Evolutionary conservation across 2,888 invertebrate species (phyloP).

Genomic region (Agrochola circellaris): DNA sequence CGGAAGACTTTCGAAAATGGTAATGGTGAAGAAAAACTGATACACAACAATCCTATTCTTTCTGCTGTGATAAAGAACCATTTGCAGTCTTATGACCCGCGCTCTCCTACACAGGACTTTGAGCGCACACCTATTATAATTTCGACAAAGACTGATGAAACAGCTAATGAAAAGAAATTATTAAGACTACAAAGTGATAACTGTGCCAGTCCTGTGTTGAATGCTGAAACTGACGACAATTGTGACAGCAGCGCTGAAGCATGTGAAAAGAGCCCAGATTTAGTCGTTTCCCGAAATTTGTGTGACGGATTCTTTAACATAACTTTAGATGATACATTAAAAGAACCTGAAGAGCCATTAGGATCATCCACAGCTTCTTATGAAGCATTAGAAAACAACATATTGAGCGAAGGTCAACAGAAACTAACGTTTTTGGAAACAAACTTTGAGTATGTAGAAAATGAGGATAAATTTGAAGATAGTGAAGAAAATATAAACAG

Average conservation of each 20-base stretch:
- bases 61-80: slow-evolving; percentile 88
- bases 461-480: slow-evolving; percentile 75
- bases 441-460: slow-evolving; percentile 91
- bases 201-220: slow-evolving; percentile 77
- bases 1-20: slow-evolving; percentile 86
- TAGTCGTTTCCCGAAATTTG: slow-evolving; percentile 84
- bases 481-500: slow-evolving; percentile 68
- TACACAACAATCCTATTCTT: slow-evolving; percentile 87
- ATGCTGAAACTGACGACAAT: slow-evolving; percentile 71
- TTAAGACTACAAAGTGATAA: slow-evolving; percentile 69
- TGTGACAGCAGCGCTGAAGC: slow-evolving; percentile 77
- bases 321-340: slow-evolving; percentile 81
- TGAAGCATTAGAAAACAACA: slow-evolving; percentile 83
- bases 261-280: slow-evolving; percentile 75
- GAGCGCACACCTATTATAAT: slow-evolving; percentile 91
- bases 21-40: slow-evolving; percentile 81
- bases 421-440: slow-evolving; percentile 90
- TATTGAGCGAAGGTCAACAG: slow-evolving; percentile 72
- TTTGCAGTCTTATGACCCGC: slow-evolving; percentile 89
- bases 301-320: slow-evolving; percentile 82
- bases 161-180: slow-evolving; percentile 68
- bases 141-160: slow-evolving; percentile 73
- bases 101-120: slow-evolving; percentile 91
- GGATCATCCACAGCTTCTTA: slow-evolving; percentile 86
- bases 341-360: slow-evolving; percentile 80